Conservation (phyloP, 2,797 vertebrate genomes). For the Acridotheres tristis region DNA sequence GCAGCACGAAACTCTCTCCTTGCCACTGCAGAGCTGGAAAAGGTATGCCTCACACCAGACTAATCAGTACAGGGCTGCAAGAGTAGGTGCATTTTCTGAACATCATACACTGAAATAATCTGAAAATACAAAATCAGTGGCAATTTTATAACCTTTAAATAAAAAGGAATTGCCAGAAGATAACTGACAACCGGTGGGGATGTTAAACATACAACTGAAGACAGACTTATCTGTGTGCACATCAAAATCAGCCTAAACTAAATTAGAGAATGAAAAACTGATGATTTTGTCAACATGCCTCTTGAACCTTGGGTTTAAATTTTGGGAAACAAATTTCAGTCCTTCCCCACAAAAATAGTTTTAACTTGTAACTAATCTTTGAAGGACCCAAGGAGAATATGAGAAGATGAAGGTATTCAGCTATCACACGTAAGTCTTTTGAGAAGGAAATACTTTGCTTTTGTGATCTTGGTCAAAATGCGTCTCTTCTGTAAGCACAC, state of each 20-base stretch:
- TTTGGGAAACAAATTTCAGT: neutral
- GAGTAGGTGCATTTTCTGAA: neutral
- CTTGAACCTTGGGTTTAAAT: neutral
- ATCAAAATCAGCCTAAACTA: neutral
- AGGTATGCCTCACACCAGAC: neutral
- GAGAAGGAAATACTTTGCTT: neutral
- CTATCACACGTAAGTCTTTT: neutral
- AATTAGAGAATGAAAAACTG: neutral
- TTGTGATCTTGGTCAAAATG: neutral
- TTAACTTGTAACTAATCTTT: neutral
- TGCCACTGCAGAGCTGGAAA: neutral
- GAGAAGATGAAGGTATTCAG: neutral
- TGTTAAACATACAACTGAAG: neutral
- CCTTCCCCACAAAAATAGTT: neutral
- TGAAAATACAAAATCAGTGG: neutral
- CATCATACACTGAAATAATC: neutral
- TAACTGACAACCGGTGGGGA: neutral
- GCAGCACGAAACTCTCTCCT: neutral
- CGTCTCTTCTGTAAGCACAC: neutral
- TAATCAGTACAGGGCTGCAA: neutral
- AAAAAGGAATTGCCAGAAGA: neutral
- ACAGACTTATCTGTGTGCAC: neutral
- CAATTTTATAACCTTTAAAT: slow-evolving; percentile 14
- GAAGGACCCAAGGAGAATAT: neutral
- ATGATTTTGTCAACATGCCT: neutral